Base-by-base conservation (phyloP, 2,113 vertebrate species). In the Ornithorhynchus anatinus region DNA sequence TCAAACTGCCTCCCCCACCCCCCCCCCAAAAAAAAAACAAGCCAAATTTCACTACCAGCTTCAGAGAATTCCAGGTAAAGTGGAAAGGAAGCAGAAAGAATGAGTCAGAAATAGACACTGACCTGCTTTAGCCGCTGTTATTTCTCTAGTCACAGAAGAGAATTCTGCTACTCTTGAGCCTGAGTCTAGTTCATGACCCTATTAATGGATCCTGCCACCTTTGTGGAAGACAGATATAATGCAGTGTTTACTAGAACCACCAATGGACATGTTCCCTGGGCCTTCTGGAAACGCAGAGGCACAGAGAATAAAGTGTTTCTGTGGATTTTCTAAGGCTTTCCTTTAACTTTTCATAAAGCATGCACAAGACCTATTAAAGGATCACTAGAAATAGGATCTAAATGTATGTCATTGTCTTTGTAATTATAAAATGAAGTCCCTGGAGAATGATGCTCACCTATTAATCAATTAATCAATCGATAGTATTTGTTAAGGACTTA, bases 81-180 rank as follows among this genome's bases (percentile, higher is more conserved):
- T n/a, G n/a, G n/a, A n/a, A n/a, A 33, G 45, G 59, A 17, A 20
- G 16, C 48, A 25, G 20, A 59, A 47, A 31, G 20, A 13, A 60
- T 16, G 1, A 64, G 19, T 39, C n/a, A 40, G 15, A 52, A 27
- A 2, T 19, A 10, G 0, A 4, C 23, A 42, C n/a, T n/a, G n/a
- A 43, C 3, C 12, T 19, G 71, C 70, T 74, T 67, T 7, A 14
- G 10, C 10, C 6, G 57, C 9, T 25, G n/a, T 51, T 11, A 22
- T 42, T 0, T 11, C 50, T 51, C 33, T 19, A 13, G 43, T 22
- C 0, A 0, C n/a, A 15, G 47, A 20, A 62, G 1, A 0, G 13
- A 33, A 38, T 48, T 3, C 1, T 59, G 2, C 22, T 57, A 2
- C 43, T 57, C 15, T 3, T 15, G 2, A 23, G 2, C 5, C 2